Evolutionary conservation across 2,113 vertebrate genomes (phyloP).

Genomic region (Theropithecus gelada): DNA sequence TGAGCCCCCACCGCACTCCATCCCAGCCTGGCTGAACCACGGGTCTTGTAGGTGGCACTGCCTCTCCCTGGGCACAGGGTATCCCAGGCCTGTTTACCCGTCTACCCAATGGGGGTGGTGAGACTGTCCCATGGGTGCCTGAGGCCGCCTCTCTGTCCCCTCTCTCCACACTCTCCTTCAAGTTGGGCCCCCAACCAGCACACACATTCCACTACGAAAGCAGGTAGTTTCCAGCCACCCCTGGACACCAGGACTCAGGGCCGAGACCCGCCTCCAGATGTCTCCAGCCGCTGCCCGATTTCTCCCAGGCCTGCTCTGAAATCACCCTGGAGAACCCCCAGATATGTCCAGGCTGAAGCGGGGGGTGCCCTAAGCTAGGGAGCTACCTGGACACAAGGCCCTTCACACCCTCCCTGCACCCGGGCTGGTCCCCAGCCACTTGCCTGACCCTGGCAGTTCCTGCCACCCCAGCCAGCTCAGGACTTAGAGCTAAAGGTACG

Average conservation of each 20-base stretch:
- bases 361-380: not conserved
- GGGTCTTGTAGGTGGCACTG: not conserved
- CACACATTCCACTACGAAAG: not conserved
- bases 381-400: not conserved
- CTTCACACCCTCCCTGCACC: not conserved
- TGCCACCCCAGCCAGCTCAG: not conserved
- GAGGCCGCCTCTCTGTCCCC: no score
- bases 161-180: no score
- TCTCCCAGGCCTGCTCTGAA: not conserved
- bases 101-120: rapidly evolving
- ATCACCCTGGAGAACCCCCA: not conserved
- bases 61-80: not conserved
- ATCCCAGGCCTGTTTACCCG: not conserved
- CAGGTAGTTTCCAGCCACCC: not conserved
- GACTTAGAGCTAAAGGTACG: no score
- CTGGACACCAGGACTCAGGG: not conserved
- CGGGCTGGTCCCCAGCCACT: not conserved
- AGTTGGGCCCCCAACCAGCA: no score
- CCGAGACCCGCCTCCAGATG: not conserved
- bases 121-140: no score
- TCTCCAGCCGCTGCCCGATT: rapidly evolving
- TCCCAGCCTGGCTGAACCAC: not conserved
- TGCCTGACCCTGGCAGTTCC: not conserved
- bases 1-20: no score
- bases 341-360: not conserved